Percentiles rank a stretch among this genome's conserved stretches.
phyloP scores from a whole-genome alignment of 2,113 vertebrate genomes.

The Xenus cinereus region DNA sequence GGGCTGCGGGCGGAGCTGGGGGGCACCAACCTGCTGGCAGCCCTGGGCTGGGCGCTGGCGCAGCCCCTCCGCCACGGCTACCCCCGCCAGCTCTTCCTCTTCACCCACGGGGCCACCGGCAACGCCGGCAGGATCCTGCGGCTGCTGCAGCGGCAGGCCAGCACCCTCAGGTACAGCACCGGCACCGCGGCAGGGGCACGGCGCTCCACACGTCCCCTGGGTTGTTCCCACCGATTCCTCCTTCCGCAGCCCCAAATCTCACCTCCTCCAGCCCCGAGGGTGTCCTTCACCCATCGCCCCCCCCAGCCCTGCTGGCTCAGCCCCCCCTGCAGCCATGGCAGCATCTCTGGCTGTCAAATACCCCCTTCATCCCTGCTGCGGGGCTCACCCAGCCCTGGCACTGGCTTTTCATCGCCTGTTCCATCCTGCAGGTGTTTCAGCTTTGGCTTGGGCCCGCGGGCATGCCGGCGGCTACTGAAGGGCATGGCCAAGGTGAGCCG shows the following conservation, averaged over 20 bases:
- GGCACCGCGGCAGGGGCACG: accelerated
- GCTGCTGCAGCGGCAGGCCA: conserved; percentile 85
- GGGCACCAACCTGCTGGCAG: conserved; percentile 80
- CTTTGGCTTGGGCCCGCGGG: conserved; percentile 81
- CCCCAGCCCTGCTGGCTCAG: accelerated
- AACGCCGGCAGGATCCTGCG: conserved; percentile 82
- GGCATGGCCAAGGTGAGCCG: conserved; percentile 86
- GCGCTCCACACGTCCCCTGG: accelerated
- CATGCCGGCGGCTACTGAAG: conserved; percentile 81
- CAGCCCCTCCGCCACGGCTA: conserved; percentile 84
- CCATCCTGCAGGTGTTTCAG: conserved; percentile 82
- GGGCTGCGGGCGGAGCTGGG: conserved; percentile 70
- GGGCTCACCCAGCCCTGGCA: background rate
- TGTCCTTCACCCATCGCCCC: background rate
- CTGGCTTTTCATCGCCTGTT: background rate
- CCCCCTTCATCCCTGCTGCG: background rate
- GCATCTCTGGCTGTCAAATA: background rate
- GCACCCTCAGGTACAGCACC: conserved; percentile 78
- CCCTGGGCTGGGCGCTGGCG: conserved; percentile 84
- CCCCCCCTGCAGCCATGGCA: accelerated
- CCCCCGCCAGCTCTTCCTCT: conserved; percentile 92
- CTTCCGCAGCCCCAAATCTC: background rate
- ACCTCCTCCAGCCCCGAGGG: accelerated
- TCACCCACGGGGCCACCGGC: conserved; percentile 71
- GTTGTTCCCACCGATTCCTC: background rate